These are phyloP conservation scores for Sphaeridia pumilis DNA, from an alignment of 2,888 invertebrate species.

Conservation along the genomic window DNA sequence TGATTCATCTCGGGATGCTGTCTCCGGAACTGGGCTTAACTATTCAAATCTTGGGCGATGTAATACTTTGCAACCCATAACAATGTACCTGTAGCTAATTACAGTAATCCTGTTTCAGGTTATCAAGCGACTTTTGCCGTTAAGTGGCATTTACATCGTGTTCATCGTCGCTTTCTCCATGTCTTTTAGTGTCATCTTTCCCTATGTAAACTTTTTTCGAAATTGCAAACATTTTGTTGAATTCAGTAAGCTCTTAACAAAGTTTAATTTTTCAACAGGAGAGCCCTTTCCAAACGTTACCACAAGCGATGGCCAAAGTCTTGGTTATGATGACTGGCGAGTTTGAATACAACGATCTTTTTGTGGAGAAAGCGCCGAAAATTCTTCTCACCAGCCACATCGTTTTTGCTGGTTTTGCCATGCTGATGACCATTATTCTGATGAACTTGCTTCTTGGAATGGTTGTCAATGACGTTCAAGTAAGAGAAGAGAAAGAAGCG, in stretches of 20 bases:
- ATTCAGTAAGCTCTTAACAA: not conserved
- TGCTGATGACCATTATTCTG: constrained; percentile 8
- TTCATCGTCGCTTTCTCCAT: constrained; percentile 14
- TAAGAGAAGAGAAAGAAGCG: not conserved
- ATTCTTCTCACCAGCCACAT: constrained; percentile 8
- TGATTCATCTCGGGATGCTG: too few relatives aligned
- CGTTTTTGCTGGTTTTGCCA: constrained; percentile 6
- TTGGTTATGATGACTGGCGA: constrained; percentile 16
- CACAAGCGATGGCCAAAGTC: constrained; percentile 4
- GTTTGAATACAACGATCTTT: constrained; percentile 7
- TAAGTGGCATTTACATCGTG: constrained; percentile 11
- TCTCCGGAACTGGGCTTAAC: too few relatives aligned
- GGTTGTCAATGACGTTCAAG: constrained; percentile 12
- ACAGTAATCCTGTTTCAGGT: too few relatives aligned
- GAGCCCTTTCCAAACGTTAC: constrained; percentile 11
- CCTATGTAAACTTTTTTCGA: constrained; percentile 3
- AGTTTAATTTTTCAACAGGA: not conserved
- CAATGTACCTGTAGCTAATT: too few relatives aligned
- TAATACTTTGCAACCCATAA: too few relatives aligned
- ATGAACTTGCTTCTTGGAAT: constrained; percentile 14
- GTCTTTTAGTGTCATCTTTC: constrained; percentile 11
- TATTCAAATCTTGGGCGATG: too few relatives aligned
- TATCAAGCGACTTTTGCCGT: too few relatives aligned
- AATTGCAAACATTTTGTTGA: not conserved
- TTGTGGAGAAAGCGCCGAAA: constrained; percentile 1